These are phyloP conservation scores for Lycocerus yunnanus DNA, from an alignment of 2,888 invertebrate species.

Conservation along the genomic window DNA sequence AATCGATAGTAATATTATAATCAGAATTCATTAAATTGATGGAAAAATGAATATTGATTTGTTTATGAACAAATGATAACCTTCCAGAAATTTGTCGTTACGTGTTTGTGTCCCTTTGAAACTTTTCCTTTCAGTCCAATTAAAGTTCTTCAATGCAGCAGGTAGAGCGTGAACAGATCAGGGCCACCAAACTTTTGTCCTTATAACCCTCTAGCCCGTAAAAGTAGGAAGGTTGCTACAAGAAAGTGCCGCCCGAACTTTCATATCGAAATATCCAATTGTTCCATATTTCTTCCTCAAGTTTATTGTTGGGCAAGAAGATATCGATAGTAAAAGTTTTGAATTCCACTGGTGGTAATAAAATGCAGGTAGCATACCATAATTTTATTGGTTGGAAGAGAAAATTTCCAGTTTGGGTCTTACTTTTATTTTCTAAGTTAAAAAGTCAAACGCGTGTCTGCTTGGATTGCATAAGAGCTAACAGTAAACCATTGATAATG, in stretches of 20 bases:
- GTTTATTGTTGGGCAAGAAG: background rate
- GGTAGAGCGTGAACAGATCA: conserved; percentile 25
- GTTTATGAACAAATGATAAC: background rate
- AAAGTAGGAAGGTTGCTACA: conserved; percentile 3
- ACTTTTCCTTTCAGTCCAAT: conserved; percentile 20
- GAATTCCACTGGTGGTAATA: background rate
- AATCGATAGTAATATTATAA: background rate
- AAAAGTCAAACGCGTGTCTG: conserved; percentile 23
- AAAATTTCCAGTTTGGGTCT: background rate
- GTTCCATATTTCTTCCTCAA: background rate
- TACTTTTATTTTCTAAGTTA: background rate
- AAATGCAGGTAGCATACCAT: background rate
- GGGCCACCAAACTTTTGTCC: conserved; percentile 21
- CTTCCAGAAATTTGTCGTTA: background rate
- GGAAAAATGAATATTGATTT: background rate
- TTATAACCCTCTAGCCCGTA: conserved; percentile 12
- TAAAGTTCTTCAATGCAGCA: conserved; percentile 9
- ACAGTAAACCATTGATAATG: conserved; percentile 32
- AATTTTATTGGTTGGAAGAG: background rate
- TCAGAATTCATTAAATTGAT: background rate
- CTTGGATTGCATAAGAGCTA: conserved; percentile 14
- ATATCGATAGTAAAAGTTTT: background rate
- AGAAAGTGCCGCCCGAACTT: background rate
- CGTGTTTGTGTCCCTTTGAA: conserved; percentile 8
- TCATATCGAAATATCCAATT: background rate